Percentiles rank a stretch among this genome's conserved stretches.
phyloP scores from a whole-genome alignment of 2,888 invertebrate genomes.

The Gymnosoma rotundatum region DNA sequence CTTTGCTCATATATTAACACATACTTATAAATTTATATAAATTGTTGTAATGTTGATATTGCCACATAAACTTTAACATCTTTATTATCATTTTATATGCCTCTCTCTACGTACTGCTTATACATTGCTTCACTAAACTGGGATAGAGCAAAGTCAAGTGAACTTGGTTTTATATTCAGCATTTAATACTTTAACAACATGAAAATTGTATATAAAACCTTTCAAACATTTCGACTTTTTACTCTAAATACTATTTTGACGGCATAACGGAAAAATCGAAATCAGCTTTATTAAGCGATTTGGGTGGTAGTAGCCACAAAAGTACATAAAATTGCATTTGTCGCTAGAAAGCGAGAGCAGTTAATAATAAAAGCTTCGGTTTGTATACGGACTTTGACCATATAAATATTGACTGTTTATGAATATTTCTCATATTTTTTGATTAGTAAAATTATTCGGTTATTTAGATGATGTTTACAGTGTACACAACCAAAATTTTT shows the following conservation, averaged over 20 bases:
- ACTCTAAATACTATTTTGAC: background rate
- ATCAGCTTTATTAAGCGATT: too few relatives aligned
- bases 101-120: constrained; percentile 5
- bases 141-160: background rate
- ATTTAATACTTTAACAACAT: constrained; percentile 58
- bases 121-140: background rate
- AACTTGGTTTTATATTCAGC: constrained; percentile 49
- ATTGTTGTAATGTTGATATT: background rate
- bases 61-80: background rate
- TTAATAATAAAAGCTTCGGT: too few relatives aligned
- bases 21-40: background rate
- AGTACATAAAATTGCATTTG: too few relatives aligned
- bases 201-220: constrained; percentile 23
- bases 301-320: too few relatives aligned
- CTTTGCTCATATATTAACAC: background rate
- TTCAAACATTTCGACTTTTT: background rate
- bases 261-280: background rate
- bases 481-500: too few relatives aligned
- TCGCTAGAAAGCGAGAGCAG: too few relatives aligned
- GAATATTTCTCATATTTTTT: too few relatives aligned
- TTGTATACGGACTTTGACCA: too few relatives aligned
- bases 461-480: too few relatives aligned
- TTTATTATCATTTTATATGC: constrained; percentile 26
- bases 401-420: too few relatives aligned
- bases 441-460: too few relatives aligned